Evolutionary conservation across 2,888 invertebrate genomes (phyloP), one percentile per base, ranked within the genome.

Genomic region (Caradrina kadenii): DNA sequence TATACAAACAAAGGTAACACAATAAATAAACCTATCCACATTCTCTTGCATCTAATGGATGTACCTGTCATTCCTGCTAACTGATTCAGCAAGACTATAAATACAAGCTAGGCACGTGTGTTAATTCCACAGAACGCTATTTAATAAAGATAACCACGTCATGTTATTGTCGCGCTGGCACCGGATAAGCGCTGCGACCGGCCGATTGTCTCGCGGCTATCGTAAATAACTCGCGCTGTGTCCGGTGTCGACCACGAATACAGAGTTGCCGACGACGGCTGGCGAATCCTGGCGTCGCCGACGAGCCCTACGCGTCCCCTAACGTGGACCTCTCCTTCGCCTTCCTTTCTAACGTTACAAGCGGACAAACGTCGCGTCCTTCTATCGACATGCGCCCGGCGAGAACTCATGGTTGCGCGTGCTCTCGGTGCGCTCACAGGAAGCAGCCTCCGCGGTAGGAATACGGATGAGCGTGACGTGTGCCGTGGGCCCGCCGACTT

Each of bases 131-230:
- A 91, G 92, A 90, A 92, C 89, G 90, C 91, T 93, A 91, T 93
- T 94, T 93, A 94, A 93, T 94, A 92, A 93, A 94, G 93, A 92
- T 91, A 90, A 91, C 90, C 94, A 94, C 95, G 95, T 95, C 95
- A 94, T 93, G 93, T 93, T 91, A 94, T 94, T 93, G 94, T 94
- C 93, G 87, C 88, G 89, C 90, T 91, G 91, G 73, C 92, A 95
- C 95, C 95, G 95, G 95, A 96, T 95, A 94, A 93, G 91, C 93
- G 85, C 87, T 89, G 91, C 93, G 89, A 90, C 93, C 91, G 91
- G 92, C 89, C 94, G 94, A 96, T 95, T 95, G 95, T 95, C 93
- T 94, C 91, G 91, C 92, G 89, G 88, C 92, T 91, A 91, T 95
- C 95, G 95, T 96, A 96, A 96, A 96, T 96, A 94, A 96, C 94